Evolutionary conservation across 2,797 vertebrate genomes (phyloP).

Genomic region (Bryconaethiops microstoma): DNA sequence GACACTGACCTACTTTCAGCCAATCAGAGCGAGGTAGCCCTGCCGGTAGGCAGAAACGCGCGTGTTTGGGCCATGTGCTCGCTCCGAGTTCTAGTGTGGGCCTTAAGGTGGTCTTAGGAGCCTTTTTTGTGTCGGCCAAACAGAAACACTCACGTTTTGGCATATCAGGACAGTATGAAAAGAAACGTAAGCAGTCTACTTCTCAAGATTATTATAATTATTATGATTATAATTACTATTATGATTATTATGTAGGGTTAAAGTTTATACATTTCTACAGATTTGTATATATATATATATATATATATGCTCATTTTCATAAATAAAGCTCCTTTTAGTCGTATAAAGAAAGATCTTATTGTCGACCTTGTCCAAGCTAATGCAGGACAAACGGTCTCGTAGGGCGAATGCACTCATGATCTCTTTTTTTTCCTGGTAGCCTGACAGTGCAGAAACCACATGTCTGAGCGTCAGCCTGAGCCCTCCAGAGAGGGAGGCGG

Average conservation of each 20-base stretch:
- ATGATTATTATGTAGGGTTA: too few relatives aligned
- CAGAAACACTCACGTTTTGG: slow-evolving; percentile 48
- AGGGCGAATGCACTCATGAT: too few relatives aligned
- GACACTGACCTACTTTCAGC: slow-evolving; percentile 85
- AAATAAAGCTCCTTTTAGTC: background rate
- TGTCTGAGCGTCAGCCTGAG: slow-evolving; percentile 26
- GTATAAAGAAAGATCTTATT: background rate
- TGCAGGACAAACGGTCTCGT: too few relatives aligned
- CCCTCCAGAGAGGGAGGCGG: background rate
- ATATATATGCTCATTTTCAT: too few relatives aligned
- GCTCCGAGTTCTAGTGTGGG: slow-evolving; percentile 49
- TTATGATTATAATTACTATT: too few relatives aligned
- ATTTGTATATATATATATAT: too few relatives aligned
- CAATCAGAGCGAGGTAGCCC: slow-evolving; percentile 67
- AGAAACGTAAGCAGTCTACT: too few relatives aligned
- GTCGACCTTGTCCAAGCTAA: too few relatives aligned
- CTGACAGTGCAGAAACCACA: slow-evolving; percentile 28
- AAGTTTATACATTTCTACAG: too few relatives aligned
- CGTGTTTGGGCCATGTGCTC: slow-evolving; percentile 79
- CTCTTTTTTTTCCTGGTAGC: background rate
- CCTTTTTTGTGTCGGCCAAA: slow-evolving; percentile 50
- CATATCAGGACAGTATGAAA: too few relatives aligned
- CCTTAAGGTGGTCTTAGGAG: slow-evolving; percentile 50
- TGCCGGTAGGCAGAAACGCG: slow-evolving; percentile 73
- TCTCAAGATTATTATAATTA: too few relatives aligned